These are phyloP conservation scores for Emydura subglobosa DNA, from an alignment of 2,113 vertebrate genomes.

Conservation along the genomic window DNA sequence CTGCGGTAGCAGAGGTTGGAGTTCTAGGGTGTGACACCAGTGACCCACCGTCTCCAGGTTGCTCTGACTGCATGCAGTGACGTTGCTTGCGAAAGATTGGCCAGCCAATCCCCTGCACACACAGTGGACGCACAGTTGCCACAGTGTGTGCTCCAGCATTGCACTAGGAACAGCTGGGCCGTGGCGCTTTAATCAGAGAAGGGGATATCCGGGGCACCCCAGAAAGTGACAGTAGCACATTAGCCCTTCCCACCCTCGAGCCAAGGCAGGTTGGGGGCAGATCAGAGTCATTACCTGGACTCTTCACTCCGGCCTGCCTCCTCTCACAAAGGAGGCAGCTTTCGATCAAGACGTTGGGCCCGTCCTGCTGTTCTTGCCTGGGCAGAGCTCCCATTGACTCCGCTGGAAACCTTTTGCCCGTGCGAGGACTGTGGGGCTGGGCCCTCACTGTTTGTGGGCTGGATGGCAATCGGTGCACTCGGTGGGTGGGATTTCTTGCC, in stretches of 20 bases:
- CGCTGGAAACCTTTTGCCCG: neutral
- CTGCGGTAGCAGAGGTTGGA: rapidly evolving
- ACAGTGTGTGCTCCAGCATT: neutral
- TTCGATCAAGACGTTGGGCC: neutral
- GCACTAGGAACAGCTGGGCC: neutral
- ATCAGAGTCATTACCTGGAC: neutral
- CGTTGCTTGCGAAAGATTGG: neutral
- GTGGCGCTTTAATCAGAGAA: neutral
- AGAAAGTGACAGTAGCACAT: neutral
- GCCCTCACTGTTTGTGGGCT: neutral
- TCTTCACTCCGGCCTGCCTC: neutral
- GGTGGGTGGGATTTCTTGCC: neutral
- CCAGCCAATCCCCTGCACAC: neutral
- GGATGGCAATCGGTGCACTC: neutral
- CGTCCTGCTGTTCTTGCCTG: neutral
- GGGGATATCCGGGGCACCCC: neutral
- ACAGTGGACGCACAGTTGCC: too few species aligned
- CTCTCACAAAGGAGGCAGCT: neutral
- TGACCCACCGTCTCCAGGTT: neutral
- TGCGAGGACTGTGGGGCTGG: neutral
- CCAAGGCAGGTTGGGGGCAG: neutral
- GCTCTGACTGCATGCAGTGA: neutral
- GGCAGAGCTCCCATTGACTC: neutral
- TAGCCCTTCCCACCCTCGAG: neutral
- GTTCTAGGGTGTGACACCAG: neutral